These are phyloP conservation scores for Rhabdomys pumilio DNA, from an alignment of 2,797 vertebrate species.

Conservation along the genomic window DNA sequence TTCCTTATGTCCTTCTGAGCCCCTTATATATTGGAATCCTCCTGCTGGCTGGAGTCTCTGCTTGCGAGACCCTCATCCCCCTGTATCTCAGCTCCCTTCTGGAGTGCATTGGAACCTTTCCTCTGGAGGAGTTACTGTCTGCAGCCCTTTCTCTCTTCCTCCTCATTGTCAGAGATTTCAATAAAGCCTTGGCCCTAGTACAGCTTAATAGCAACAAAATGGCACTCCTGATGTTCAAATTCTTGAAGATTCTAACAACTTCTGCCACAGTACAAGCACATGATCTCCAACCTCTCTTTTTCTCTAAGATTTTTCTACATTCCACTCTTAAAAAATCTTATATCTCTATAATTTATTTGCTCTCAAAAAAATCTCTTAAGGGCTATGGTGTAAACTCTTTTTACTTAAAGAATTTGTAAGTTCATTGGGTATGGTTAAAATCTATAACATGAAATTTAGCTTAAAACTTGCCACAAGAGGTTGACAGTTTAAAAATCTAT, in stretches of 20 bases:
- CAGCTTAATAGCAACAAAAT: not conserved
- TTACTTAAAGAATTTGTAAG: not conserved
- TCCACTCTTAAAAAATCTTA: not conserved
- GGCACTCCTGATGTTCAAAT: not conserved
- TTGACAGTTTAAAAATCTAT: not conserved
- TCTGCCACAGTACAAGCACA: no score
- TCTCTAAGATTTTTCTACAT: not conserved
- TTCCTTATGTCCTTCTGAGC: not conserved
- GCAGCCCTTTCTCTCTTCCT: not conserved
- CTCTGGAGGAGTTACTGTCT: not conserved
- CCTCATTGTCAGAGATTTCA: not conserved
- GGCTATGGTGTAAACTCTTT: not conserved
- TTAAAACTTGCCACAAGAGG: not conserved
- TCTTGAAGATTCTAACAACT: not conserved
- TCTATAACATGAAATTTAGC: not conserved
- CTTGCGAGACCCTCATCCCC: not conserved
- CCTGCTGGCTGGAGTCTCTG: no score
- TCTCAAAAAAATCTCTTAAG: not conserved
- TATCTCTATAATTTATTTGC: not conserved
- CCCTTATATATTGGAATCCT: not conserved
- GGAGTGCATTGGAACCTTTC: not conserved
- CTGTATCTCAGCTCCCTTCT: not conserved
- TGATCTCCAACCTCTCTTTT: not conserved
- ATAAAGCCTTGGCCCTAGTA: not conserved
- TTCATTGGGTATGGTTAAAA: not conserved